Conservation (phyloP, 2,888 invertebrate genomes). For the Ichneumoninae sp. region DNA sequence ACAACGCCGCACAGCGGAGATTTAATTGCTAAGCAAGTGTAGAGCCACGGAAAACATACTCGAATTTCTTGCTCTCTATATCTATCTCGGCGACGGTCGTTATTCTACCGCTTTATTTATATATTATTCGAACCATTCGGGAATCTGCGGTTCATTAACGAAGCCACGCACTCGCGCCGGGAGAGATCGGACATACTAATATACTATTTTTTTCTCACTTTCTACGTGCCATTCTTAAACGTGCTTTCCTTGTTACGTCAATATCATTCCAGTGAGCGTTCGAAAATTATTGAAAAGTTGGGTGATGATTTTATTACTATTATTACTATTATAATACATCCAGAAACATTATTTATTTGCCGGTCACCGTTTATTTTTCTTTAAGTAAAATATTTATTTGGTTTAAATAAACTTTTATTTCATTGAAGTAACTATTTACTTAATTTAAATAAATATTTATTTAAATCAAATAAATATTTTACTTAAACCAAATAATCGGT, state of each 20-base stretch:
- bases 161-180: slow-evolving; percentile 39
- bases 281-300: neutral
- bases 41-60: slow-evolving; percentile 34
- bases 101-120: slow-evolving; percentile 23
- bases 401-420: too few species aligned
- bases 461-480: too few species aligned
- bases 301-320: too few species aligned
- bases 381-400: too few species aligned
- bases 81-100: neutral
- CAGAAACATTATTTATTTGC: too few species aligned
- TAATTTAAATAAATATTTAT: too few species aligned
- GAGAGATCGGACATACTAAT: slow-evolving; percentile 2
- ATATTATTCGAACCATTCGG: neutral
- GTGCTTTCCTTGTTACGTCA: neutral
- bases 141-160: slow-evolving; percentile 40
- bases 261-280: neutral
- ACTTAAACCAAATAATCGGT: too few species aligned
- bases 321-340: too few species aligned
- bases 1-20: slow-evolving; percentile 34
- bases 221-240: neutral
- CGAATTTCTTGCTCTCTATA: slow-evolving; percentile 22
- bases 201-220: neutral
- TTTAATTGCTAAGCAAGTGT: slow-evolving; percentile 61
- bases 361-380: too few species aligned
- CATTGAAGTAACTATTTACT: too few species aligned